Evolutionary conservation across 2,797 vertebrate genomes (phyloP), one percentile per base, ranked within the genome.

Genomic region (Galago senegalensis): DNA sequence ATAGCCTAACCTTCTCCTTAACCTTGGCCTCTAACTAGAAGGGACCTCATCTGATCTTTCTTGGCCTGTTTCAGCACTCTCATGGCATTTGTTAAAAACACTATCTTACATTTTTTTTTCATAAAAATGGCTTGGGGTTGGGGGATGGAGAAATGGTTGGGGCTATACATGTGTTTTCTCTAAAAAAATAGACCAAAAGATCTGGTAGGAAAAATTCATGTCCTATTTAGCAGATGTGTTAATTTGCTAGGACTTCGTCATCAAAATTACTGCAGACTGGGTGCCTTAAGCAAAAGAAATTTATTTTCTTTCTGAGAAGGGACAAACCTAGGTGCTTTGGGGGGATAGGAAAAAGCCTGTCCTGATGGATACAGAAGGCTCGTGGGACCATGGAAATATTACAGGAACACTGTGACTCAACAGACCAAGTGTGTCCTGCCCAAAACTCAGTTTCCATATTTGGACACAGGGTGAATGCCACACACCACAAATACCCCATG

Each of bases 221-320:
- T 70, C 65, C 93, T 87, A 83, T 63, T 93, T 14, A 94, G 76
- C 93, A 83, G 29, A 43, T 70, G 13, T 56, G 3, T 72, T 73
- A 21, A 3, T 73, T 83, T 79, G 27, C 49, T 56, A 34, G 11
- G 7, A 13, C 11, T 80, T 7, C 46, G 17, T 6, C 58, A 69
- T 65, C 34, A 79, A 94, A 92, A 29, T 65, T 34, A 88, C 6
- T 16, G 63, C 5, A 73, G 34, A 29, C 31, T 63, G 34, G 13
- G 37, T 65, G 3, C 9, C 27, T 60, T 87, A 82, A 60, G 43
- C 10, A 63, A 61, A 14, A 60, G 31, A 67, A 53, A 91, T 43
- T 29, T 53, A 25, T 60, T 87, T 77, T 83, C n/a, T 80, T 34
- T 49, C 49, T 49, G 14, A 49, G 49, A 49, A 49, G 49, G 49